Evolutionary conservation across 2,888 invertebrate species (phyloP).

Genomic region (Drosophila pseudotakahashii): DNA sequence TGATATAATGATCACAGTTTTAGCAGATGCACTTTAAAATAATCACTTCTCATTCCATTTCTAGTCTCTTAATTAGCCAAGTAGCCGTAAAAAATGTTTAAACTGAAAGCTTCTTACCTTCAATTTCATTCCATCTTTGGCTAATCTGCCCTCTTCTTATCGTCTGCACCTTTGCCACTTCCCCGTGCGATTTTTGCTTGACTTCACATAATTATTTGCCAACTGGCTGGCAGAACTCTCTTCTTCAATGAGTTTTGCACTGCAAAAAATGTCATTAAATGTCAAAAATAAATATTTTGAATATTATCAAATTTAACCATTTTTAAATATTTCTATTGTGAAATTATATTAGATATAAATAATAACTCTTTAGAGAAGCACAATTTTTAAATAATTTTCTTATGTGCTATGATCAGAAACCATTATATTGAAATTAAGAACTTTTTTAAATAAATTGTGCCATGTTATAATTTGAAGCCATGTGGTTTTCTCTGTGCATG

Average conservation of each 20-base stretch:
- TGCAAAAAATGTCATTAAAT: too few species aligned
- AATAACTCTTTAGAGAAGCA: too few species aligned
- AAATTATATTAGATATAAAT: too few species aligned
- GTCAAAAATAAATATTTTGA: too few species aligned
- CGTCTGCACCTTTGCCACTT: slow-evolving; percentile 23
- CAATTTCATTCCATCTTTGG: slow-evolving; percentile 20
- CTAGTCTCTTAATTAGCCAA: slow-evolving; percentile 28
- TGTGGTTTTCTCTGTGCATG: background rate
- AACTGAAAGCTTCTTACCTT: slow-evolving; percentile 30
- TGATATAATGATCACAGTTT: background rate
- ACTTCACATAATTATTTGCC: slow-evolving; percentile 65
- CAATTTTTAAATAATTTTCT: too few species aligned
- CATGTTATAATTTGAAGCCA: too few species aligned
- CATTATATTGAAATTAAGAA: too few species aligned
- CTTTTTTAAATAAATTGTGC: too few species aligned
- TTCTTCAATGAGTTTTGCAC: slow-evolving; percentile 16
- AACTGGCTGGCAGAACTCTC: slow-evolving; percentile 42
- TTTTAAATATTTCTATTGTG: too few species aligned
- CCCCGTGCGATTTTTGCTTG: slow-evolving; percentile 46
- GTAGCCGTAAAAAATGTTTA: slow-evolving; percentile 30
- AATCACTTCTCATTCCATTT: slow-evolving; percentile 2
- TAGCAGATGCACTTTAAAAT: background rate
- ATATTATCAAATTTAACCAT: too few species aligned
- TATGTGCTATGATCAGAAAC: too few species aligned
- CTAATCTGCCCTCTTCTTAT: slow-evolving; percentile 36